A percentile compares a stretch with the other conserved stretches of the same genome.
phyloP scores from a whole-genome alignment of 2,888 invertebrate genomes.

The Peribatodes rhomboidaria region DNA sequence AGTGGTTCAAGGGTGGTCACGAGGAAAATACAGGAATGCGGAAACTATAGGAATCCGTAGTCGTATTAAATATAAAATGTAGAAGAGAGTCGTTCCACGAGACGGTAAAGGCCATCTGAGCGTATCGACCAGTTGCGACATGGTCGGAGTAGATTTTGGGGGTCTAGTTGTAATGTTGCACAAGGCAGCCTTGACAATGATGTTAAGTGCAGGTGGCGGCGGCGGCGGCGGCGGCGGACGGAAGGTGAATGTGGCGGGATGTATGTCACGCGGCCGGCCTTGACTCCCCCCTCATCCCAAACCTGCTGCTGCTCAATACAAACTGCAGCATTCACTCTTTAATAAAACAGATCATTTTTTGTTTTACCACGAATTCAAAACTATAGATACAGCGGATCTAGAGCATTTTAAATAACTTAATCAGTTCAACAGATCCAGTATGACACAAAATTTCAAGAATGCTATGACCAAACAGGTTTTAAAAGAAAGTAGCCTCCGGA shows the following conservation, averaged over 20 bases:
- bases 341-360: conserved; percentile 35
- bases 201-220: conserved; percentile 68
- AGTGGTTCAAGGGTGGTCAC: conserved; percentile 19
- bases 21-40: conserved; percentile 44
- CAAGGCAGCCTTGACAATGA: conserved; percentile 84
- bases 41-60: conserved; percentile 41
- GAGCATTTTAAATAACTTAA: conserved; percentile 11
- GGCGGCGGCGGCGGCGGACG: conserved; percentile 69
- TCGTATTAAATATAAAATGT: conserved; percentile 29
- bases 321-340: conserved; percentile 43
- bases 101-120: conserved; percentile 61
- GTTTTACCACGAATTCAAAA: conserved; percentile 14
- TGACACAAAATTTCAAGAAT: conserved; percentile 19
- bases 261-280: conserved; percentile 80
- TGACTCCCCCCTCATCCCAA: conserved; percentile 77
- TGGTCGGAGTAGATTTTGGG: conserved; percentile 68
- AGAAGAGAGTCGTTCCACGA: conserved; percentile 54
- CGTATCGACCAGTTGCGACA: conserved; percentile 63
- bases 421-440: conserved; percentile 9
- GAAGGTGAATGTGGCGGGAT: conserved; percentile 84
- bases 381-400: background rate
- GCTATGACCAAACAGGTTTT: conserved; percentile 32
- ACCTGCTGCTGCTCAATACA: conserved; percentile 56
- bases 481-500: conserved; percentile 35
- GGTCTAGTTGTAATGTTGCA: conserved; percentile 67